Evolutionary conservation across 2,797 vertebrate genomes (phyloP).

Genomic region (Potorous gilbertii): DNA sequence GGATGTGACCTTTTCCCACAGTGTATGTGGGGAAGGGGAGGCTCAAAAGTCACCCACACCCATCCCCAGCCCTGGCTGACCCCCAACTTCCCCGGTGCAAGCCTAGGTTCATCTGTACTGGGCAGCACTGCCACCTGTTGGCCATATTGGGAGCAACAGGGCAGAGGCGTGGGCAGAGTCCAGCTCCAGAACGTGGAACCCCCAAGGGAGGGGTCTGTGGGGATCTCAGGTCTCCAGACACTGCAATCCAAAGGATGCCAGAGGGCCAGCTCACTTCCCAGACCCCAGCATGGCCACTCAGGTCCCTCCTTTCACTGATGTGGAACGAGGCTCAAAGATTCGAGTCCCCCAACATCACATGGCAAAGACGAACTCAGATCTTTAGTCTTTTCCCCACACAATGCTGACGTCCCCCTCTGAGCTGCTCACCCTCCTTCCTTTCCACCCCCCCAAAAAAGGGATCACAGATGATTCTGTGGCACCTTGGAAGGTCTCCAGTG

Average conservation of each 20-base stretch:
- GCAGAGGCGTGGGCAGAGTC: neutral
- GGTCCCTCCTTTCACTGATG: neutral
- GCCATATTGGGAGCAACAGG: conserved; percentile 54
- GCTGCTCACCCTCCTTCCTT: too few relatives aligned
- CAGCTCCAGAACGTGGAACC: neutral
- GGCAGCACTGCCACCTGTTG: conserved; percentile 79
- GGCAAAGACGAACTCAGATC: neutral
- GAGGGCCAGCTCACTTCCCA: neutral
- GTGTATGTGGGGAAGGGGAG: neutral
- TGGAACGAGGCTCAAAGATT: neutral
- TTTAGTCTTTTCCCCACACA: neutral
- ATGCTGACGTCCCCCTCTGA: too few relatives aligned
- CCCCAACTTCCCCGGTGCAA: neutral
- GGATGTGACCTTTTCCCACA: conserved; percentile 25
- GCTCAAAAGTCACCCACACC: neutral
- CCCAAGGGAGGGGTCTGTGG: neutral
- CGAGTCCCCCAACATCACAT: neutral
- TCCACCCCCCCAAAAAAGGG: neutral
- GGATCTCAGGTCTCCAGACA: neutral
- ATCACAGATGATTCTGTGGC: neutral
- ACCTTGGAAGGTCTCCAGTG: too few relatives aligned
- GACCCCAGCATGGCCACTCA: neutral
- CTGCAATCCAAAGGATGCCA: neutral
- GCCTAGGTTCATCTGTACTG: neutral
- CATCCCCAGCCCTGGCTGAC: neutral